A percentile compares a stretch with the other conserved stretches of the same genome.
phyloP scores from a whole-genome alignment of 2,113 vertebrate species.

The Bostrychus sinensis region DNA sequence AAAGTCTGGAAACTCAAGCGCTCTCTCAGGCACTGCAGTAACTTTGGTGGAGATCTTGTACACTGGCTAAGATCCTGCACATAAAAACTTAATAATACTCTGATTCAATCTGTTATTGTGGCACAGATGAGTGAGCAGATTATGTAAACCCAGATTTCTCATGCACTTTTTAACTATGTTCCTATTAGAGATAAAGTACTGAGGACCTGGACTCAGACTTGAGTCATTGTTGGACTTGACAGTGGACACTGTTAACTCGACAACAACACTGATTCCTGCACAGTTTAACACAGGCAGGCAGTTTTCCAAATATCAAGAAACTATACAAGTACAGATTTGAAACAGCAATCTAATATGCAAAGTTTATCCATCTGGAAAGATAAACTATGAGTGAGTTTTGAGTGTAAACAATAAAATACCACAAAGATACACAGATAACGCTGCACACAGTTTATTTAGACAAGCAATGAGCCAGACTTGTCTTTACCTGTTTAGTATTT shows the following conservation, averaged over 20 bases:
- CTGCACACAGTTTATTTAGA: conserved; percentile 44
- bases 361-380: too few species aligned
- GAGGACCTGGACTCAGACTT: not conserved
- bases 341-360: too few species aligned
- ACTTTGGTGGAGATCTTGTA: conserved; percentile 52
- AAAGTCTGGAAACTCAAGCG: conserved; percentile 73
- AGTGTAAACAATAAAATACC: not conserved
- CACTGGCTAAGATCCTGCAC: conserved; percentile 10
- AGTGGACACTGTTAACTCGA: too few species aligned
- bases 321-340: too few species aligned
- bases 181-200: not conserved
- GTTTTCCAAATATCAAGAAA: too few species aligned
- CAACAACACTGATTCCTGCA: too few species aligned
- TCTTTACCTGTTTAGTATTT: conserved; percentile 37
- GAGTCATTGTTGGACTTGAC: not conserved
- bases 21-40: conserved; percentile 43
- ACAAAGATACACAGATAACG: conserved; percentile 22
- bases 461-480: conserved; percentile 38
- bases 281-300: too few species aligned
- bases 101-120: conserved; percentile 5
- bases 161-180: not conserved
- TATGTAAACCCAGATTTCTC: not conserved
- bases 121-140: not conserved
- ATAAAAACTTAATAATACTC: conserved; percentile 15
- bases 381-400: too few species aligned